These are phyloP conservation scores for Craseonycteris thonglongyai DNA, from an alignment of 2,113 vertebrate genomes.

Conservation along the genomic window DNA sequence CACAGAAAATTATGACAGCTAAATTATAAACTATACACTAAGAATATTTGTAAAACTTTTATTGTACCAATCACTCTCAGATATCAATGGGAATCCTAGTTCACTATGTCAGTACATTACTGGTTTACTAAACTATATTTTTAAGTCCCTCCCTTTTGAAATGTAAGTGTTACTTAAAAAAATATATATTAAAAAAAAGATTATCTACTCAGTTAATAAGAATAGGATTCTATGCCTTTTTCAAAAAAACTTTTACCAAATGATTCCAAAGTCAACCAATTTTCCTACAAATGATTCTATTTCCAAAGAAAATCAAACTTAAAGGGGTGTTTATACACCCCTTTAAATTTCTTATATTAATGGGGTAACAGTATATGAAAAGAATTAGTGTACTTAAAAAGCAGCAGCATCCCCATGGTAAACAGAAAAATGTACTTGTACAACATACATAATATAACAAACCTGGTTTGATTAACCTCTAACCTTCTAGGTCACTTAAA, in stretches of 20 bases:
- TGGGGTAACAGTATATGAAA: background rate
- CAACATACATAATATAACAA: background rate
- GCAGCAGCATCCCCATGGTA: background rate
- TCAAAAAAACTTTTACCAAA: background rate
- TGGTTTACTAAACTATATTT: background rate
- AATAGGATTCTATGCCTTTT: background rate
- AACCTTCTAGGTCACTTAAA: background rate
- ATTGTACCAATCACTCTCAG: background rate
- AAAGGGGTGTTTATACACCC: background rate
- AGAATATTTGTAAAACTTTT: background rate
- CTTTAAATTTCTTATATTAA: background rate
- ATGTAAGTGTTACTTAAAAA: background rate
- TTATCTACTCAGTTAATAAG: background rate
- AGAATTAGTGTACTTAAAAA: background rate
- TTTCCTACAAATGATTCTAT: background rate
- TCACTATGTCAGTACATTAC: background rate
- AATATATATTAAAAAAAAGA: too few relatives aligned
- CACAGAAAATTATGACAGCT: background rate
- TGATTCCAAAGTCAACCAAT: background rate
- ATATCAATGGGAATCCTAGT: background rate
- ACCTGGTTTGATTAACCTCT: background rate
- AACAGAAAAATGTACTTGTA: background rate
- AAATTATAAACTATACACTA: background rate
- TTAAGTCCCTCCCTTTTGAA: background rate
- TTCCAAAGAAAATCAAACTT: slow-evolving; percentile 16